Evolutionary conservation across 2,888 invertebrate species (phyloP).

Genomic region (Lymantria monacha): DNA sequence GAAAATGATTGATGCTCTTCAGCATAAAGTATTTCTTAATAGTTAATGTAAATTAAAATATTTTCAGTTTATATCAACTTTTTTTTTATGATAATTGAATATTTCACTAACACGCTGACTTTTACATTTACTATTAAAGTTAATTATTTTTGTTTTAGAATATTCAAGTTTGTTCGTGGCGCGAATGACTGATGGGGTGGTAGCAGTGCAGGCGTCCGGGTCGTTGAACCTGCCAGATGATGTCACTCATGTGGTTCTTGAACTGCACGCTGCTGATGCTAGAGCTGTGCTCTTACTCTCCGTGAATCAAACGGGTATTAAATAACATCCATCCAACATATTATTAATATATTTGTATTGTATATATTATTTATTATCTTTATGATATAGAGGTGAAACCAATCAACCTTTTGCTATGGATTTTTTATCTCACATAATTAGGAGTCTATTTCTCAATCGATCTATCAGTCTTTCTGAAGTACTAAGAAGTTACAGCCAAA

Average conservation of each 20-base stretch:
- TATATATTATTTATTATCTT: too few relatives aligned
- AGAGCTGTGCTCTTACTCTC: conserved; percentile 46
- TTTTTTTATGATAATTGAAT: background rate
- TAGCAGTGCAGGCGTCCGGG: conserved; percentile 35
- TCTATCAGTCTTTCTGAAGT: too few relatives aligned
- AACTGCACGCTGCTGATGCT: conserved; percentile 47
- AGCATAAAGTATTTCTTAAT: too few relatives aligned
- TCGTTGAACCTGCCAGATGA: conserved; percentile 38
- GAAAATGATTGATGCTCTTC: too few relatives aligned
- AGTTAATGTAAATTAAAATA: too few relatives aligned
- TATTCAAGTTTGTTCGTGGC: conserved; percentile 46
- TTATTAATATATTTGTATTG: too few relatives aligned
- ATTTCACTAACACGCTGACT: background rate
- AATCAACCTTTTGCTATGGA: too few relatives aligned
- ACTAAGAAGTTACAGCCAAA: too few relatives aligned
- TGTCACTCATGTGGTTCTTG: conserved; percentile 42
- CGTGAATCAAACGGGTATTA: conserved; percentile 26
- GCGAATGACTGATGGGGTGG: conserved; percentile 30
- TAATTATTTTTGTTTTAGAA: conserved; percentile 28
- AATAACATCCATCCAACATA: background rate
- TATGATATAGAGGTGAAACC: too few relatives aligned
- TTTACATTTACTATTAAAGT: background rate
- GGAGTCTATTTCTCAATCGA: too few relatives aligned
- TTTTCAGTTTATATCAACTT: background rate
- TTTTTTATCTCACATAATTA: too few relatives aligned